Evolutionary conservation across 2,888 invertebrate species (phyloP), one percentile per base, ranked within the genome.

Genomic region (Chalcis sispes): DNA sequence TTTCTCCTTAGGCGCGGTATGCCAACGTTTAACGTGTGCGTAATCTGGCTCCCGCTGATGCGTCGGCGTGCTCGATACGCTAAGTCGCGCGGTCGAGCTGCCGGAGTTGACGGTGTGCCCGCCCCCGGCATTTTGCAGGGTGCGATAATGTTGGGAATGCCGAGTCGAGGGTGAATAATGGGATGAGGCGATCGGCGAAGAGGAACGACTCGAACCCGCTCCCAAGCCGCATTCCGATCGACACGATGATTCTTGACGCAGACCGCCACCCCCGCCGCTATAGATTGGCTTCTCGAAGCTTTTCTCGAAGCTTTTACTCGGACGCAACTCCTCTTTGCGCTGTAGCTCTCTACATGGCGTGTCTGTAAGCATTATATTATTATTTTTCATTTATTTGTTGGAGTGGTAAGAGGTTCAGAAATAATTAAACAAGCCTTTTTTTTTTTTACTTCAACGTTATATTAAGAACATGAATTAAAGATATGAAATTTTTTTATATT

Each of bases 1-100:
- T 82, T 91, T 92, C 81, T 92, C 92, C 81, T 92, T 89, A 0
- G 92, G 91, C 8, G 91, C 90, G 3, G 92, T 92, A 81, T 91
- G 91, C 87, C 91, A 92, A 66, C 91, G 89, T 84, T 91, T 92
- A 81, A 90, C 86, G 79, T 89, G 89, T 27, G 89, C 87, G 75
- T 89, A 89, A 82, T 91, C 90, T 20, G 20, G 52, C 0, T 79
- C 79, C 86, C 87, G 79, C 84, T 85, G 88, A 76, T 87, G 86
- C 74, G 86, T 88, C 56, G 88, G 83, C 70, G 81, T 82, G 72
- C 84, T 85, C 58, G 89, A 88, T 73, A 88, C 85, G 79, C 85
- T 89, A 64, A 89, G 88, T 79, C 89, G 81, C 73, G 82, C 78
- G 67, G 81, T 82, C 77, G 80, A 81, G 79, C 81, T 81, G 79